These are phyloP conservation scores for Aphelocoma coerulescens DNA, from an alignment of 2,113 vertebrate genomes.

Conservation along the genomic window DNA sequence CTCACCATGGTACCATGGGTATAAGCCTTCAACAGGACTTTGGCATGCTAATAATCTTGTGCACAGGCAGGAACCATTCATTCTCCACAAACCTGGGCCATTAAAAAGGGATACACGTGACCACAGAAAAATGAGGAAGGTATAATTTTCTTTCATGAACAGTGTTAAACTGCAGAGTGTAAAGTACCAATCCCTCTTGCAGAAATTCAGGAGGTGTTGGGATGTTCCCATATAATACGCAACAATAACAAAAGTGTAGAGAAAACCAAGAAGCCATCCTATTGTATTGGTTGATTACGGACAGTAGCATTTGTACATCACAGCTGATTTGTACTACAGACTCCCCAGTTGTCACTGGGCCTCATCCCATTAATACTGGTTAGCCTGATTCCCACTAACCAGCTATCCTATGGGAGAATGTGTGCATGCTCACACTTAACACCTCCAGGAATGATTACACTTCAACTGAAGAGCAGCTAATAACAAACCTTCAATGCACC, in stretches of 20 bases:
- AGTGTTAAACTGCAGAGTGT: background rate
- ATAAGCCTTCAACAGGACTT: background rate
- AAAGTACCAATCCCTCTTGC: background rate
- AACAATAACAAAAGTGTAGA: background rate
- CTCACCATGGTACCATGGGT: background rate
- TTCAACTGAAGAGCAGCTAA: background rate
- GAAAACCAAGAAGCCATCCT: background rate
- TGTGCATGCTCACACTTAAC: background rate
- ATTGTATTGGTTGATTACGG: accelerated
- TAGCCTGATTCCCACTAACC: background rate
- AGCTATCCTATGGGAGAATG: background rate
- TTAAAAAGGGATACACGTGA: background rate
- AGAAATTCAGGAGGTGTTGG: background rate
- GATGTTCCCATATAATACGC: background rate
- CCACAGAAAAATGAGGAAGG: background rate
- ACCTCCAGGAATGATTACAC: background rate
- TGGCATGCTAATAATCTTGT: background rate
- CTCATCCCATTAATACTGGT: background rate
- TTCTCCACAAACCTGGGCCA: background rate
- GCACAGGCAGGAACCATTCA: background rate
- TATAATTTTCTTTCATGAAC: background rate
- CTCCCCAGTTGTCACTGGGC: background rate
- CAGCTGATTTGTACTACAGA: background rate
- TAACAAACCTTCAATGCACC: background rate
- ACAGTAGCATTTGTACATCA: background rate